phyloP scores from a whole-genome alignment of 2,888 invertebrate genomes.

The Xestia rhomboidea region DNA sequence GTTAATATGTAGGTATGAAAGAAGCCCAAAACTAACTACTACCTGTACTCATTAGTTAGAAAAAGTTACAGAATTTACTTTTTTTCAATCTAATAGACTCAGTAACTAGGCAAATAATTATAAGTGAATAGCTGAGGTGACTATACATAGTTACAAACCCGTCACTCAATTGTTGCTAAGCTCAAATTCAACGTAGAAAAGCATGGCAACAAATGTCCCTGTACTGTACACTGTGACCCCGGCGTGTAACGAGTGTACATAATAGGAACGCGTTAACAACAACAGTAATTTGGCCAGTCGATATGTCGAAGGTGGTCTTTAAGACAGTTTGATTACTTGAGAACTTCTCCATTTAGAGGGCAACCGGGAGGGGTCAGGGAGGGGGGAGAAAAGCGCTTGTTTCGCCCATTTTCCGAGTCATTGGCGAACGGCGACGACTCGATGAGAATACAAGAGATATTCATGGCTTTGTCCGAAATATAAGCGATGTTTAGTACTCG shows the following conservation, averaged over 20 bases:
- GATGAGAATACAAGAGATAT: conserved; percentile 55
- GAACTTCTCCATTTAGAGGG: conserved; percentile 73
- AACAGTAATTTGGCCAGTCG: conserved; percentile 76
- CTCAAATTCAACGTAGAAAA: not conserved
- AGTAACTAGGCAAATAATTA: not conserved
- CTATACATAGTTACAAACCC: too few relatives aligned
- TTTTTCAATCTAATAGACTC: not conserved
- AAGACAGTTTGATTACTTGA: conserved; percentile 87
- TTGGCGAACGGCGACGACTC: conserved; percentile 52
- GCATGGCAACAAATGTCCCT: not conserved
- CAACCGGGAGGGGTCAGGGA: conserved; percentile 50
- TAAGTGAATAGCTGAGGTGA: too few relatives aligned
- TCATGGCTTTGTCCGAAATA: conserved; percentile 53
- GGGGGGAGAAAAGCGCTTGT: conserved; percentile 33
- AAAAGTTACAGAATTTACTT: not conserved
- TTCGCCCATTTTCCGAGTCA: conserved; percentile 55
- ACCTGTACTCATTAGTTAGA: not conserved
- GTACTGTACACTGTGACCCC: conserved; percentile 30
- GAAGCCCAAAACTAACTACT: conserved; percentile 5
- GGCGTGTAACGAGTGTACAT: conserved; percentile 54
- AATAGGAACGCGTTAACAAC: conserved; percentile 52
- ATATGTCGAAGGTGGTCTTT: conserved; percentile 82
- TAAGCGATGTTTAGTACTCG: conserved; percentile 31
- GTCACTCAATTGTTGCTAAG: not conserved
- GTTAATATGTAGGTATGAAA: conserved; percentile 9